These are phyloP conservation scores for Lepidotrigona ventralis DNA, from an alignment of 1,140 invertebrate genomes.

Conservation along the genomic window DNA sequence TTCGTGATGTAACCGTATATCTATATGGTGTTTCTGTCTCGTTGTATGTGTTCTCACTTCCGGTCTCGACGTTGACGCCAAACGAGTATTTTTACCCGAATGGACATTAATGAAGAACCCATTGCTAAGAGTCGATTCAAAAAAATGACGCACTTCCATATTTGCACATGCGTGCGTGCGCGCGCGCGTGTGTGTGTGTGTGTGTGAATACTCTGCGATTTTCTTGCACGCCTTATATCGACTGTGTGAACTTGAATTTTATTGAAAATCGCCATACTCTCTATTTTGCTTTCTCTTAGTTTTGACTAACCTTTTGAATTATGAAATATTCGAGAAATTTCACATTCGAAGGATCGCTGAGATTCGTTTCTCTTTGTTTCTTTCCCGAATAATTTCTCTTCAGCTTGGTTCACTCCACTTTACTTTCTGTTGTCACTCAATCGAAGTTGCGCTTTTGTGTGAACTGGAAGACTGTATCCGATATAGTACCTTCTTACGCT, in stretches of 20 bases:
- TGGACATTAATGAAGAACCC: conserved; percentile 12
- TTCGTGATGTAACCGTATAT: conserved; percentile 22
- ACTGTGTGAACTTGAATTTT: background rate
- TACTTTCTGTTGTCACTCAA: background rate
- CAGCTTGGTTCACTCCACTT: background rate
- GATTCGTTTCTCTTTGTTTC: background rate
- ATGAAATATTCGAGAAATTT: background rate
- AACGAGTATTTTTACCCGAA: background rate
- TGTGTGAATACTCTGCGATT: background rate
- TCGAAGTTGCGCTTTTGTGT: background rate
- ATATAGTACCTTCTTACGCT: background rate
- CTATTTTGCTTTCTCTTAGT: background rate
- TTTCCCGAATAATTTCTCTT: background rate
- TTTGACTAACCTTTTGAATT: background rate
- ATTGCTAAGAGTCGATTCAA: background rate
- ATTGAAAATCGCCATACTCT: background rate
- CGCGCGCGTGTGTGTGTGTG: background rate
- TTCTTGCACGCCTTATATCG: conserved; percentile 14
- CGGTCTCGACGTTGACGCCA: conserved; percentile 40
- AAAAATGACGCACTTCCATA: background rate
- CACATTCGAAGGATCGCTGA: background rate
- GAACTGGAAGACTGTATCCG: background rate
- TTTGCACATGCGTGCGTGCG: background rate
- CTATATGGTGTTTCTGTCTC: conserved; percentile 21
- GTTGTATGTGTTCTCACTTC: conserved; percentile 17